phyloP scores from a whole-genome alignment of 2,113 vertebrate genomes.

The Bufo bufo region DNA sequence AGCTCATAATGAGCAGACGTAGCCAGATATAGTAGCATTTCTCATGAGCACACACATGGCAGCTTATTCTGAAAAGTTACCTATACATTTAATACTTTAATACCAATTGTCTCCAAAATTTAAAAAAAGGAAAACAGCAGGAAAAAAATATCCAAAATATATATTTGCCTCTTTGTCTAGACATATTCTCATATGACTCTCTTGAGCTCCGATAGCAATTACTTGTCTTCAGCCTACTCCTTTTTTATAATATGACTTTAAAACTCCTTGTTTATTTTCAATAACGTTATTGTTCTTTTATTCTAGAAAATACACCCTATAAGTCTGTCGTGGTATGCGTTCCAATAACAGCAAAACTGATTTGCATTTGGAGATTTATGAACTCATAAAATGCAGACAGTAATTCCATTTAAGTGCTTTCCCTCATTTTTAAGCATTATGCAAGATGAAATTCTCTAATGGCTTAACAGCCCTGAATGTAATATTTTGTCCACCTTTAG shows the following conservation, averaged over 20 bases:
- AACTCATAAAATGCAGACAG: slow-evolving; percentile 63
- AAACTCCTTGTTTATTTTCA: not conserved
- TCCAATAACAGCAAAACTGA: slow-evolving; percentile 56
- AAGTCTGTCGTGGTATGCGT: not conserved
- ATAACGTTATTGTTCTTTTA: not conserved
- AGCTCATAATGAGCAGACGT: no score
- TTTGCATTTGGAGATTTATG: slow-evolving; percentile 65
- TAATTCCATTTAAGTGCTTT: slow-evolving; percentile 67
- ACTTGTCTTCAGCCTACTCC: not conserved
- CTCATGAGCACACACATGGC: no score
- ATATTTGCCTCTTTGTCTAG: not conserved
- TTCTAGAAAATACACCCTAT: slow-evolving; percentile 1
- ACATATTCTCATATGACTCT: not conserved
- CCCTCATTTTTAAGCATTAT: slow-evolving; percentile 62
- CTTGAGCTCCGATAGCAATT: not conserved
- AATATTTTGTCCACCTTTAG: slow-evolving; percentile 57
- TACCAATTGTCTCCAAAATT: not conserved
- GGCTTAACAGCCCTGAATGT: slow-evolving; percentile 64
- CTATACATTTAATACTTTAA: not conserved
- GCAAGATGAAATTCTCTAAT: slow-evolving; percentile 63
- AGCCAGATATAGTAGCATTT: no score
- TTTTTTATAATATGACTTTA: not conserved
- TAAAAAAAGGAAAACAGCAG: not conserved
- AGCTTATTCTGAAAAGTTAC: no score
- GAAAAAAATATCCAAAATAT: not conserved